A percentile compares a stretch with the other conserved stretches of the same genome.
phyloP scores from a whole-genome alignment of 2,113 vertebrate species.

The Castor canadensis region DNA sequence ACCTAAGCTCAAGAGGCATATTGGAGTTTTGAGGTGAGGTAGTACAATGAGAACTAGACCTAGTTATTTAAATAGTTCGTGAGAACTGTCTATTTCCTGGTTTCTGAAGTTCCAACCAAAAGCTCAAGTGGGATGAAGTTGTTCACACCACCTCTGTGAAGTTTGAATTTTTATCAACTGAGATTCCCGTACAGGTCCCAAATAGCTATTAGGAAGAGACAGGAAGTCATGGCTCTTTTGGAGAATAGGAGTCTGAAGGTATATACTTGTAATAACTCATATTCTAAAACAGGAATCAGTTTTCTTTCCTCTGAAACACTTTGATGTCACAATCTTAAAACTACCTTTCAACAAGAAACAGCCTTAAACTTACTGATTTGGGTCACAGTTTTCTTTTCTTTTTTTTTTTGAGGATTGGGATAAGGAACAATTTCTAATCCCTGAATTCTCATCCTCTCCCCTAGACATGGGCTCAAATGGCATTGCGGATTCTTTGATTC shows the following conservation, averaged over 20 bases:
- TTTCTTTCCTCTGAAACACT: conserved; percentile 1
- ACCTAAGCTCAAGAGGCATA: not conserved
- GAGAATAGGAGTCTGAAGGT: not conserved
- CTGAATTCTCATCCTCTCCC: not conserved
- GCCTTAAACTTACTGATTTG: not conserved
- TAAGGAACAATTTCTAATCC: not conserved
- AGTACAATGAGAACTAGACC: not conserved
- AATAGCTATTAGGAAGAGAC: not conserved
- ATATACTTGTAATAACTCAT: not conserved
- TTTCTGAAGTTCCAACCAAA: not conserved
- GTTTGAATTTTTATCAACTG: not conserved
- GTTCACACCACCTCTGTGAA: not conserved
- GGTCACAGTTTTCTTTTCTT: not conserved
- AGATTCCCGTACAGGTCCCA: not conserved
- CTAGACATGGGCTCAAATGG: not conserved
- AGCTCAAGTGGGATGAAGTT: not conserved
- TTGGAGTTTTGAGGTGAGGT: not conserved
- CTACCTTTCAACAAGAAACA: not conserved
- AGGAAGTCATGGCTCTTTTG: not conserved
- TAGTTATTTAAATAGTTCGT: not conserved
- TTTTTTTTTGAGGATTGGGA: not conserved
- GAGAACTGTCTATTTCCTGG: not conserved
- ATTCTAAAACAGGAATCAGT: not conserved
- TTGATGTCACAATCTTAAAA: not conserved
- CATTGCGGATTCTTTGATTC: not conserved